Evolutionary conservation across 2,113 vertebrate genomes (phyloP).

Genomic region (Ranitomeya variabilis): DNA sequence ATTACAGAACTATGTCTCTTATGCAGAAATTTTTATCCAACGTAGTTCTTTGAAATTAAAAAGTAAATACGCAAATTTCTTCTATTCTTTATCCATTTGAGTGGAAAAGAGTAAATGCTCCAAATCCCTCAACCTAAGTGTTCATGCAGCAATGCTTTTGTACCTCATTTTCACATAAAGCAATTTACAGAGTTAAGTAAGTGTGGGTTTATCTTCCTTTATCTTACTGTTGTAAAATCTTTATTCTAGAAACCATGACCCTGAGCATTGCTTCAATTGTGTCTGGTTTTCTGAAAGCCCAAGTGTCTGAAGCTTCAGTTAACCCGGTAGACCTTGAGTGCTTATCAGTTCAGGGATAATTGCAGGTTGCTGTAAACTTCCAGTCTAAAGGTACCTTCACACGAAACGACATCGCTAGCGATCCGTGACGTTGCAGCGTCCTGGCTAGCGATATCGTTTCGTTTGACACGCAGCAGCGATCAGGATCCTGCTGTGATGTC

Average conservation of each 20-base stretch:
- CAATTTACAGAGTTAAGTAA: neutral
- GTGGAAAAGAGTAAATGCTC: neutral
- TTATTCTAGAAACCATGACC: neutral
- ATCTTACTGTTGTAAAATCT: neutral
- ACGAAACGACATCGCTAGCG: too few species aligned
- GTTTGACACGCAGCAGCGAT: too few species aligned
- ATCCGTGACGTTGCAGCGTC: too few species aligned
- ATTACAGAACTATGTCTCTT: neutral
- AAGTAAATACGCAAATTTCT: neutral
- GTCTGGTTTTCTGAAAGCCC: neutral
- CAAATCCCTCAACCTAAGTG: neutral
- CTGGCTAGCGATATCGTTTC: too few species aligned
- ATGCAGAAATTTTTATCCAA: neutral
- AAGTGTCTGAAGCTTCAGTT: neutral
- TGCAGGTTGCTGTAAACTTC: neutral
- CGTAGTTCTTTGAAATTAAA: neutral
- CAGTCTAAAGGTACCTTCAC: neutral
- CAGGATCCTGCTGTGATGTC: too few species aligned
- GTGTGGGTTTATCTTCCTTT: neutral
- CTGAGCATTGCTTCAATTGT: neutral
- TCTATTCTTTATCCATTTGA: neutral
- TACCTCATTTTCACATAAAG: neutral
- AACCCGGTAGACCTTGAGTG: neutral
- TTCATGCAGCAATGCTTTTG: neutral
- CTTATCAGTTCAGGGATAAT: constrained; percentile 8